Conservation (phyloP, 1,140 invertebrate species). For the Papilio xuthus region DNA sequence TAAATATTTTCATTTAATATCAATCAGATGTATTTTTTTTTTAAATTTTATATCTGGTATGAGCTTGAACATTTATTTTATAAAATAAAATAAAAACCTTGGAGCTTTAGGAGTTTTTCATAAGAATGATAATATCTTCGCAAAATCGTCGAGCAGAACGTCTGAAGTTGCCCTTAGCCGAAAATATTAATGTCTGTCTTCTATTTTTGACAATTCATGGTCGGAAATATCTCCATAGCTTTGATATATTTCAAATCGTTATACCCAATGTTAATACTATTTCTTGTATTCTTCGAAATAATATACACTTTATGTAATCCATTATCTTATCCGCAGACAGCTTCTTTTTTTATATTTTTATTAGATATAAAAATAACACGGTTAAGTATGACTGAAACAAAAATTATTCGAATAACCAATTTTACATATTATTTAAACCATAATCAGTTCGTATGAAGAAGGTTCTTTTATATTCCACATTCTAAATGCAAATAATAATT, state of each 20-base stretch:
- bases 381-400: too few species aligned
- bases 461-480: too few species aligned
- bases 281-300: background rate
- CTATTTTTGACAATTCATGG: slow-evolving; percentile 24
- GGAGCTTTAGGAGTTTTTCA: background rate
- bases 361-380: too few species aligned
- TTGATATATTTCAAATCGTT: slow-evolving; percentile 2
- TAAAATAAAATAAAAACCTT: background rate
- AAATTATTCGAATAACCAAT: too few species aligned
- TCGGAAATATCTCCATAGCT: slow-evolving; percentile 10
- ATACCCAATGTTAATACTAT: background rate
- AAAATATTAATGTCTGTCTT: slow-evolving; percentile 31
- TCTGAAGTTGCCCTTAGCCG: slow-evolving; percentile 19
- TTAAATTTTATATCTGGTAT: too few species aligned
- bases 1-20: background rate
- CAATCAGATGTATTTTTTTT: background rate
- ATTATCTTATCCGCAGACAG: too few species aligned
- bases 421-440: too few species aligned
- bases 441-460: too few species aligned
- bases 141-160: slow-evolving; percentile 18
- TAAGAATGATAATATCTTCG: slow-evolving; percentile 9
- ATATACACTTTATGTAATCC: background rate
- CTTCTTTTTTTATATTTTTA: too few species aligned
- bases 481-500: too few species aligned
- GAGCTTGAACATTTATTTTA: background rate